Evolutionary conservation across 2,113 vertebrate genomes (phyloP), one percentile per base, ranked within the genome.

Genomic region (Rhabdomys dilectus): DNA sequence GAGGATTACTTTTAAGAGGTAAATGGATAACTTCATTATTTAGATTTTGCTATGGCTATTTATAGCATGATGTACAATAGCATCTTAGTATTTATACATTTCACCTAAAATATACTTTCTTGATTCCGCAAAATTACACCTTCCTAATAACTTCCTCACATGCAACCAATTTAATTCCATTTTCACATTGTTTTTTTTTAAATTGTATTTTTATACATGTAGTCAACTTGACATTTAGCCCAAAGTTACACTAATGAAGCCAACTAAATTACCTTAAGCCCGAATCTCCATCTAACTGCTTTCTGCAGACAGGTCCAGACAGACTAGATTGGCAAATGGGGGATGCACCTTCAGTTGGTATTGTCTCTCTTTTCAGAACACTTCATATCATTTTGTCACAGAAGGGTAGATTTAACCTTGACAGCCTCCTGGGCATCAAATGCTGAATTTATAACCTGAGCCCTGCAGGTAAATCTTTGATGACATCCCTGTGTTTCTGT

Each of bases 401-500:
- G 92, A 94, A 89, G n/a, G 84, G 58, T 70, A 24, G 9, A 64
- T 95, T 82, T 91, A 86, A 94, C 39, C 48, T 93, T 58, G 80
- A 58, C 45, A 70, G 56, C 68, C n/a, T 92, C 51, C 92, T 29
- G 12, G 89, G 12, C 58, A 91, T 93, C 89, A 93, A 89, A 87
- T 87, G 48, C 58, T 94, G 82, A 96, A 89, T 77, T 96, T 95
- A 84, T 31, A 96, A 92, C 76, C 91, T 88, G 48, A 51, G 60
- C 77, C 94, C 81, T 0, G 1, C 58, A 96, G 81, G 92, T 91
- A 85, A 91, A 91, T 68, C 92, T 97, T 95, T 95, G 36, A 94
- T 96, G 73, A 56, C 91, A 97, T 94, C 89, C 94, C 51, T 73
- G 62, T 84, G 51, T 64, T 97, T 97, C 86, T 97, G 34, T 87